Evolutionary conservation across 2,797 vertebrate genomes (phyloP).

Genomic region (Pseudopleuronectes americanus): DNA sequence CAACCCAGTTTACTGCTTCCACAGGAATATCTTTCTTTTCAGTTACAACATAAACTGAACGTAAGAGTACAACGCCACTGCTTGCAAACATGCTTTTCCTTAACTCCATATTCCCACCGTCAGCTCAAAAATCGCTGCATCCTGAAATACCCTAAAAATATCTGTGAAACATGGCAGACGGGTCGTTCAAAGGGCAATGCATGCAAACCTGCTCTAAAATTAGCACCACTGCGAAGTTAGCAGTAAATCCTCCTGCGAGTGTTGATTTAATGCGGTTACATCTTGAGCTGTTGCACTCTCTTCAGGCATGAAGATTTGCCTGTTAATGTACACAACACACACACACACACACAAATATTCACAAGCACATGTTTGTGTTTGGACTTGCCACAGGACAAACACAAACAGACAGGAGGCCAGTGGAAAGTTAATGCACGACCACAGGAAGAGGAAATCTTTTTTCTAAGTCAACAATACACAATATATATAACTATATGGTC

Average conservation of each 20-base stretch:
- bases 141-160: conserved; percentile 17
- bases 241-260: conserved; percentile 35
- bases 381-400: conserved; percentile 13
- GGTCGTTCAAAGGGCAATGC: conserved; percentile 42
- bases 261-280: conserved; percentile 57
- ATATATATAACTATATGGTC: too few relatives aligned
- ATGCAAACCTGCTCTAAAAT: conserved; percentile 46
- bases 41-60: too few relatives aligned
- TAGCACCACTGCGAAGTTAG: conserved; percentile 22
- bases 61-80: too few relatives aligned
- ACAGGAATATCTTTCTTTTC: too few relatives aligned
- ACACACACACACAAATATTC: too few relatives aligned
- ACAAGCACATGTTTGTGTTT: conserved; percentile 4
- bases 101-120: background rate
- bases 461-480: too few relatives aligned
- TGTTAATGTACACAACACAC: background rate
- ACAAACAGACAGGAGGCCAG: background rate
- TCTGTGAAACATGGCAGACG: background rate
- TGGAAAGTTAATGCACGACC: conserved; percentile 17
- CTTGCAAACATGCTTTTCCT: too few relatives aligned
- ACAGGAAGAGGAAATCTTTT: conserved; percentile 10
- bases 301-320: background rate
- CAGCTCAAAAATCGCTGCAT: background rate
- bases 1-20: too few relatives aligned
- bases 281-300: conserved; percentile 25